Evolutionary conservation across 2,888 invertebrate species (phyloP).

Genomic region (Phrixothrix hirtus): DNA sequence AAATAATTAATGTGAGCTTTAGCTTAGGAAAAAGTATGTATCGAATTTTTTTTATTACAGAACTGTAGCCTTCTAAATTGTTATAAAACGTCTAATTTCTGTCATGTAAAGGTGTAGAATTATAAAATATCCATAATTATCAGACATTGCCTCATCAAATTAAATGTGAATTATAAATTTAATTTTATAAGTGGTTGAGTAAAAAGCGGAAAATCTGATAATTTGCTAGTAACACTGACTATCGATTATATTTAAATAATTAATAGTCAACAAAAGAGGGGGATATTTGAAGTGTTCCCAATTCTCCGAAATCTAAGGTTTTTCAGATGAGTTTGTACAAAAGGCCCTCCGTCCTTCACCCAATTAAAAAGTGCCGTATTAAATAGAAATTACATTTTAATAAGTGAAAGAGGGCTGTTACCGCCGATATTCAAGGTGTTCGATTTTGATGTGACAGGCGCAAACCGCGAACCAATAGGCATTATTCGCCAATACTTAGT

Average conservation of each 20-base stretch:
- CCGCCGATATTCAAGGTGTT: slow-evolving; percentile 1
- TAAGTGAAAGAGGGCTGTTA: neutral
- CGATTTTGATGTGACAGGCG: slow-evolving; percentile 33
- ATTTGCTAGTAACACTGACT: neutral
- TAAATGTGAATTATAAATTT: neutral
- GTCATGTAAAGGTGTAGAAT: neutral
- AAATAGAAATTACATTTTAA: slow-evolving; percentile 6
- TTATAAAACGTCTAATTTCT: neutral
- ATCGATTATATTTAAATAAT: neutral
- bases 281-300: neutral
- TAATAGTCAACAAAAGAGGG: neutral
- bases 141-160: too few relatives aligned
- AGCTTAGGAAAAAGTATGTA: neutral
- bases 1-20: too few relatives aligned
- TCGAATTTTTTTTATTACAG: neutral
- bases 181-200: neutral
- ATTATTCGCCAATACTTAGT: slow-evolving; percentile 38
- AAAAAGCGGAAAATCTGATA: neutral
- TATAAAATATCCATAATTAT: too few relatives aligned
- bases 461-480: slow-evolving; percentile 29
- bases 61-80: too few relatives aligned
- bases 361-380: neutral
- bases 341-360: neutral
- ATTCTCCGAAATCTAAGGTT: neutral
- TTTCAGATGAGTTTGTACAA: neutral